Evolutionary conservation across 2,888 invertebrate species (phyloP).

Genomic region (Acleris literana): DNA sequence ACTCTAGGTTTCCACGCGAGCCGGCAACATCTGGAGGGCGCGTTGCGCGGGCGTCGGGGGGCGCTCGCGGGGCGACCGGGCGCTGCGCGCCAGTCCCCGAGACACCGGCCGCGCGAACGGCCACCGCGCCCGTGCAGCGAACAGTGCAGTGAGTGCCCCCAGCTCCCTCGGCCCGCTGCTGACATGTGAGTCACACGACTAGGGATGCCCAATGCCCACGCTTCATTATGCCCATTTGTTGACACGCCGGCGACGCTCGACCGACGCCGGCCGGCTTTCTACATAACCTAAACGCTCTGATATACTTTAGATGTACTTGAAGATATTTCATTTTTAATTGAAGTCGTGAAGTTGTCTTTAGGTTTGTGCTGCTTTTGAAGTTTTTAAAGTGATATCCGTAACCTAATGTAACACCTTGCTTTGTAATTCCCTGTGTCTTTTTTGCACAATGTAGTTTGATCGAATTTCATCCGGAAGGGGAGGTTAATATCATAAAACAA

Average conservation of each 20-base stretch:
- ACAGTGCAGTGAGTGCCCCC: slow-evolving; percentile 61
- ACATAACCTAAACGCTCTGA: slow-evolving; percentile 55
- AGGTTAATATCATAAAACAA: too few relatives aligned
- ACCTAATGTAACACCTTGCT: too few relatives aligned
- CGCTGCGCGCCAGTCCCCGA: slow-evolving; percentile 78
- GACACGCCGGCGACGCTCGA: slow-evolving; percentile 36
- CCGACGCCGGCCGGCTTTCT: slow-evolving; percentile 69
- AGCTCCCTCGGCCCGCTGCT: slow-evolving; percentile 65
- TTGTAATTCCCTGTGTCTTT: too few relatives aligned
- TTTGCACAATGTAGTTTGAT: too few relatives aligned
- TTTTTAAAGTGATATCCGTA: too few relatives aligned
- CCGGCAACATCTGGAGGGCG: slow-evolving; percentile 71
- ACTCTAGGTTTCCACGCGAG: slow-evolving; percentile 62
- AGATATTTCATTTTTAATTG: not conserved
- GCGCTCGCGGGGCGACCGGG: slow-evolving; percentile 67
- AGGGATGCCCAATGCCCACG: slow-evolving; percentile 31
- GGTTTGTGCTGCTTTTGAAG: too few relatives aligned
- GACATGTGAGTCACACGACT: slow-evolving; percentile 71
- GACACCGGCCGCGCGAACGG: slow-evolving; percentile 82
- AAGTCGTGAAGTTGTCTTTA: not conserved
- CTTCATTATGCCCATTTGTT: slow-evolving; percentile 25
- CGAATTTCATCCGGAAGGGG: too few relatives aligned
- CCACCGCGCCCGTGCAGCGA: slow-evolving; percentile 62
- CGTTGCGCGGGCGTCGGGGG: slow-evolving; percentile 59
- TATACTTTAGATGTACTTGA: slow-evolving; percentile 5